phyloP scores from a whole-genome alignment of 2,797 vertebrate genomes.

The Pygocentrus nattereri region DNA sequence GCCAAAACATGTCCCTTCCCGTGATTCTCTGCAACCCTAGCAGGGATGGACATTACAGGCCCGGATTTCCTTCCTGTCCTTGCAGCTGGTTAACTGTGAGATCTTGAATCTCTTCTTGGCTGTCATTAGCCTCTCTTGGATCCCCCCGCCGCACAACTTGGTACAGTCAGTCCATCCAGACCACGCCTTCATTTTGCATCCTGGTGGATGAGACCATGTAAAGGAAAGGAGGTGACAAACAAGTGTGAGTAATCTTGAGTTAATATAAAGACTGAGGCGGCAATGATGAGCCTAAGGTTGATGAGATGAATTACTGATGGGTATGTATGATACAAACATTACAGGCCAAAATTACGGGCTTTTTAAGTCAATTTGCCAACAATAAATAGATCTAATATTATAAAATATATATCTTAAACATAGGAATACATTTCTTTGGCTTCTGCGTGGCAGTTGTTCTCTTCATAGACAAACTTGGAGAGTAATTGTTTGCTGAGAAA shows the following conservation, averaged over 20 bases:
- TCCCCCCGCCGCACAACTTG: conserved; percentile 92
- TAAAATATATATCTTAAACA: too few species aligned
- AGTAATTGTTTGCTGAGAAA: too few species aligned
- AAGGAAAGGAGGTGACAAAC: not conserved
- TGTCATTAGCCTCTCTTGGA: conserved; percentile 95
- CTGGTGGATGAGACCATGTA: conserved; percentile 65
- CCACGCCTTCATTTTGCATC: conserved; percentile 96
- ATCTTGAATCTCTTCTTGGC: conserved; percentile 95
- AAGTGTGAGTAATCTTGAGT: not conserved
- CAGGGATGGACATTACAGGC: conserved; percentile 97
- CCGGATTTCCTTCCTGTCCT: conserved; percentile 97
- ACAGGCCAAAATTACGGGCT: not conserved
- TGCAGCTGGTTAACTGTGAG: conserved; percentile 93
- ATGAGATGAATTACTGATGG: not conserved
- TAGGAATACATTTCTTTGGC: too few species aligned
- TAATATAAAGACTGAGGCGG: not conserved
- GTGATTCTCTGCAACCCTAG: conserved; percentile 73
- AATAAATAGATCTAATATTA: too few species aligned
- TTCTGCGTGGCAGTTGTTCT: too few species aligned
- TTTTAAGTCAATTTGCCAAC: too few species aligned
- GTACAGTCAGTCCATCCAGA: conserved; percentile 96
- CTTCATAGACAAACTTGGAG: too few species aligned
- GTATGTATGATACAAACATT: not conserved
- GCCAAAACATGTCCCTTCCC: conserved; percentile 47
- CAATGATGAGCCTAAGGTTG: not conserved